These are phyloP conservation scores for Cynoglossus semilaevis DNA, from an alignment of 2,113 vertebrate species.

Conservation along the genomic window DNA sequence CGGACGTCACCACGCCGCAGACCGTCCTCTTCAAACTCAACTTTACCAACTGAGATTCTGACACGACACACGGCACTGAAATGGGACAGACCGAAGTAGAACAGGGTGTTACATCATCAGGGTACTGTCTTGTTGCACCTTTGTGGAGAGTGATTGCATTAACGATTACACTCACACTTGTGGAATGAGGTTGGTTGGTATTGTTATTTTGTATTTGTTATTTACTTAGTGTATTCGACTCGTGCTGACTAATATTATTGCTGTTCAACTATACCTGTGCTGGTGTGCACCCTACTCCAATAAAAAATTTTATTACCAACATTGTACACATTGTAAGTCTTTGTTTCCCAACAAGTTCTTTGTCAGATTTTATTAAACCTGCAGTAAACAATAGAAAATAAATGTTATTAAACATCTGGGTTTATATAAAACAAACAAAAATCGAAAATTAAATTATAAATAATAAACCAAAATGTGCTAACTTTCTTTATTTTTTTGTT, in stretches of 20 bases:
- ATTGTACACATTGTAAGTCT: conserved; percentile 6
- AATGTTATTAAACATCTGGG: no score
- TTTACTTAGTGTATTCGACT: conserved; percentile 36
- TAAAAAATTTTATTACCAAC: conserved; percentile 58
- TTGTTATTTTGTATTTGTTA: conserved; percentile 35
- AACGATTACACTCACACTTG: conserved; percentile 16
- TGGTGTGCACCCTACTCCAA: conserved; percentile 46
- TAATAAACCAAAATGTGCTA: no score
- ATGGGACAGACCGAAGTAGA: conserved; percentile 13
- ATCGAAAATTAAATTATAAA: no score
- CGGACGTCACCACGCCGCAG: conserved; percentile 92
- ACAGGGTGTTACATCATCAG: conserved; percentile 7
- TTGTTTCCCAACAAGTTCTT: background rate
- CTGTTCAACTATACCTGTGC: conserved; percentile 25
- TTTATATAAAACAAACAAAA: no score
- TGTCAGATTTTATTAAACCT: background rate
- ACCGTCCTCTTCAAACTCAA: conserved; percentile 94
- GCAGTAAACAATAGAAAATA: no score
- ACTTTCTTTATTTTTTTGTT: no score
- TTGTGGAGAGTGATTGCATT: conserved; percentile 42
- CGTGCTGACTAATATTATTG: conserved; percentile 26
- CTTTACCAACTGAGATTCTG: conserved; percentile 80
- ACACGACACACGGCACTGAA: conserved; percentile 21
- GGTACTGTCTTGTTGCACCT: conserved; percentile 23
- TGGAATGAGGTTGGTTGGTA: conserved; percentile 17